Evolutionary conservation across 2,797 vertebrate genomes (phyloP).

Genomic region (Anniella stebbinsi): DNA sequence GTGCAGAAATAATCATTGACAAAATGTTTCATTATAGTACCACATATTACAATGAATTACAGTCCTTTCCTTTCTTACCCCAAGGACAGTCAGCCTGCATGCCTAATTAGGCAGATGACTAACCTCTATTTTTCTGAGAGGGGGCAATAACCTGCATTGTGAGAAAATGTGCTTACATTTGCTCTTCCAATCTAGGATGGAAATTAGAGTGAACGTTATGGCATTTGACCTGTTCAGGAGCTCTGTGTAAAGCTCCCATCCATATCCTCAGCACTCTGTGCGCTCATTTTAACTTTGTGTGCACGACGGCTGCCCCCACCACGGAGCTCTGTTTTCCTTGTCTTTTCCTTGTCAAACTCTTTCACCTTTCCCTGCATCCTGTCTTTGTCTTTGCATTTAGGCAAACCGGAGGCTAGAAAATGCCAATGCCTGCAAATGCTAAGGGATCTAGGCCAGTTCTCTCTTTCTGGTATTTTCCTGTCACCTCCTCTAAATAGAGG

Average conservation of each 20-base stretch:
- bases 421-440: background rate
- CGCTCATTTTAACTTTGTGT: no score
- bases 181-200: background rate
- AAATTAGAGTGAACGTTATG: background rate
- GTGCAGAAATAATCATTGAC: fast-evolving
- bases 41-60: background rate
- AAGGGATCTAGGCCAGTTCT: background rate
- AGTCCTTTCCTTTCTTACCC: background rate
- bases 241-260: no score
- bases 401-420: no score
- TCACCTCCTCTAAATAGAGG: background rate
- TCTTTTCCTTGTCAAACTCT: no score
- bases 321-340: no score
- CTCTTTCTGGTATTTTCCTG: background rate
- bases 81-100: background rate
- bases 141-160: background rate
- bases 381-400: no score
- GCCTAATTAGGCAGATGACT: background rate
- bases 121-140: background rate
- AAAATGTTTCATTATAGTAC: background rate
- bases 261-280: no score
- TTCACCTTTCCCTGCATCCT: no score
- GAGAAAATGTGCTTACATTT: background rate
- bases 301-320: no score
- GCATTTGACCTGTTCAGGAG: no score